Percentiles rank a stretch among this genome's conserved stretches.
phyloP scores from a whole-genome alignment of 2,113 vertebrate genomes.

The Seriola quinqueradiata region DNA sequence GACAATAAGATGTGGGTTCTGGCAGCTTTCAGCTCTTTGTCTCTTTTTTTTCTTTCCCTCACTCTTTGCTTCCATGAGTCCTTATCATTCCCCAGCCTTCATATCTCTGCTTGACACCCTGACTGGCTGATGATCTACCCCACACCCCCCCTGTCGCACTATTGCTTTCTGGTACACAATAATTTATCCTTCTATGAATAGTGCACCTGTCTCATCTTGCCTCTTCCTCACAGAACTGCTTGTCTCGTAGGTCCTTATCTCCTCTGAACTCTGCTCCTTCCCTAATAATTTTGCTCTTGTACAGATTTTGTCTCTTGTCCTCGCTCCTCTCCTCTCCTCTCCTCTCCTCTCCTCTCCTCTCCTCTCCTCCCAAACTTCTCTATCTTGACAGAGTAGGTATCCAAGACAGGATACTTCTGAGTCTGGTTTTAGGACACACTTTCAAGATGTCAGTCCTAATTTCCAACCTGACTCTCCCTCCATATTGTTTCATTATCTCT shows the following conservation, averaged over 20 bases:
- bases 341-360: neutral
- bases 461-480: conserved; percentile 22
- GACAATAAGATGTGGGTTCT: conserved; percentile 57
- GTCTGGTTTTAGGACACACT: conserved; percentile 23
- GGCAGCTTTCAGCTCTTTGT: conserved; percentile 31
- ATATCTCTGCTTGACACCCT: conserved; percentile 34
- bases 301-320: neutral
- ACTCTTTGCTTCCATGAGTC: conserved; percentile 12
- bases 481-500: conserved; percentile 51
- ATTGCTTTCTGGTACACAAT: conserved; percentile 13
- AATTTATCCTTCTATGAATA: conserved; percentile 44
- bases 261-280: conserved; percentile 12
- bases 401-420: neutral
- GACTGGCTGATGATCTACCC: conserved; percentile 27
- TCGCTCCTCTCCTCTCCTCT: neutral
- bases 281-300: conserved; percentile 12
- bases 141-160: neutral
- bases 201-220: conserved; percentile 24
- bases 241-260: conserved; percentile 28
- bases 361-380: neutral
- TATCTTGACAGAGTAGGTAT: conserved; percentile 14
- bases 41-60: conserved; percentile 17
- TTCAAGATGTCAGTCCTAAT: conserved; percentile 29
- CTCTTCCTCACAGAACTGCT: conserved; percentile 18
- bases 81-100: conserved; percentile 37